Base-by-base conservation (phyloP, 2,888 invertebrate species). In the Diachrysia chrysitis region DNA sequence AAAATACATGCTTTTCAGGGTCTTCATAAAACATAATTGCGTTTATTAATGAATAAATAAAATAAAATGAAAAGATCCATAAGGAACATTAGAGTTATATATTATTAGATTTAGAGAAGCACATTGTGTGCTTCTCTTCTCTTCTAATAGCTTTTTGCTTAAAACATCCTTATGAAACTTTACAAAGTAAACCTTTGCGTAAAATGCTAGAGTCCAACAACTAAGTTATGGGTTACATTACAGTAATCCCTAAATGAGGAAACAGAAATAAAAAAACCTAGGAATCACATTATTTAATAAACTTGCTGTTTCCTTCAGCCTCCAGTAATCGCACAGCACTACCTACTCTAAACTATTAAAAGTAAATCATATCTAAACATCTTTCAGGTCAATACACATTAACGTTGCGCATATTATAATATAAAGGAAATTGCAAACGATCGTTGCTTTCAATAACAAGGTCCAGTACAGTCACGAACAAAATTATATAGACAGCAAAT, bases 301-400 rank as follows among this genome's bases (percentile, higher is more conserved):
- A 42, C n/a, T n/a, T 42, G 3, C 14, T 3, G 14, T 16, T 42
- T 42, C 48, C 19, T 10, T 51, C 48, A 21, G 19, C 19, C 48
- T 42, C 48, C 19, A 19, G 12, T 12, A 0, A 10, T 51, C 10
- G 48, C n/a, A 48, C n/a, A 17, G 21, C 42, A 42, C 42, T 42
- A n/a, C 42, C 42, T 16, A 42, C 42, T 42, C 42, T 12, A 16
- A 12, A 16, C 16, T 42, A 42, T 23, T 42, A 42, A 62, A 23
- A 19, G 21, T 54, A 46, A 53, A 55, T 60, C 21, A 42, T 42
- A 19, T 56, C 65, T 60, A 58, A 63, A 63, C 46, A 70, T 71
- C 61, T 78, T 72, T 75, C 59, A 65, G 64, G 64, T 71, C 73
- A 60, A 69, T 61, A 66, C 32, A 58, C 54, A 58, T 57, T 48